These are phyloP conservation scores for Streptopelia turtur DNA, from an alignment of 2,797 vertebrate genomes.

Conservation along the genomic window DNA sequence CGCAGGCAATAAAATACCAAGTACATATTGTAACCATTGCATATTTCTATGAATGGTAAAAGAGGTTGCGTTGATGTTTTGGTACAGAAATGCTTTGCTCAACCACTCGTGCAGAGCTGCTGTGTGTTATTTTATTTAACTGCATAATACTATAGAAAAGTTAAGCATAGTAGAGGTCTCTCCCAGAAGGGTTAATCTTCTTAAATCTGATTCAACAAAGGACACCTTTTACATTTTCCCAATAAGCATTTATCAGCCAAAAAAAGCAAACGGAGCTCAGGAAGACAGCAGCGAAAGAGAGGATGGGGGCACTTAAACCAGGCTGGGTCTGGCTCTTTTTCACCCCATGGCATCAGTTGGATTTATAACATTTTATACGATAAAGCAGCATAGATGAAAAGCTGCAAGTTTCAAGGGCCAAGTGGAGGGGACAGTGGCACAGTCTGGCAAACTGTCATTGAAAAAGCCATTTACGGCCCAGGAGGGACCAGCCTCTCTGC, in stretches of 20 bases:
- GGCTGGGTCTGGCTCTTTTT: neutral
- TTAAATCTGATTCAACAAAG: neutral
- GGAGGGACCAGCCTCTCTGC: neutral
- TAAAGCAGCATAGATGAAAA: neutral
- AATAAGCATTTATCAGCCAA: neutral
- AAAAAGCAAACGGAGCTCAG: neutral
- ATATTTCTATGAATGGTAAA: neutral
- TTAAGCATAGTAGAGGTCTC: neutral
- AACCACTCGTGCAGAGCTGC: neutral
- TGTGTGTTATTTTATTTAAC: neutral
- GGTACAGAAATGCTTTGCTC: neutral
- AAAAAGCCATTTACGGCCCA: neutral
- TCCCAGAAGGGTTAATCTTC: neutral
- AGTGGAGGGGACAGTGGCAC: neutral
- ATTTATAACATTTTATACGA: neutral
- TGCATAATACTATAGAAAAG: neutral
- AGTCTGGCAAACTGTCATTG: neutral
- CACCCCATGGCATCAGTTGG: rapidly evolving
- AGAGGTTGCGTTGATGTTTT: neutral
- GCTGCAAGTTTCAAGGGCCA: neutral
- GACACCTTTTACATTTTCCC: neutral
- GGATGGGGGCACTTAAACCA: neutral
- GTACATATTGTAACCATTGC: neutral
- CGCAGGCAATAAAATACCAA: neutral
- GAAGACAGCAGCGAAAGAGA: neutral